Evolutionary conservation across 2,888 invertebrate genomes (phyloP), one percentile per base, ranked within the genome.

Genomic region (Trypoxylon attenuatum): DNA sequence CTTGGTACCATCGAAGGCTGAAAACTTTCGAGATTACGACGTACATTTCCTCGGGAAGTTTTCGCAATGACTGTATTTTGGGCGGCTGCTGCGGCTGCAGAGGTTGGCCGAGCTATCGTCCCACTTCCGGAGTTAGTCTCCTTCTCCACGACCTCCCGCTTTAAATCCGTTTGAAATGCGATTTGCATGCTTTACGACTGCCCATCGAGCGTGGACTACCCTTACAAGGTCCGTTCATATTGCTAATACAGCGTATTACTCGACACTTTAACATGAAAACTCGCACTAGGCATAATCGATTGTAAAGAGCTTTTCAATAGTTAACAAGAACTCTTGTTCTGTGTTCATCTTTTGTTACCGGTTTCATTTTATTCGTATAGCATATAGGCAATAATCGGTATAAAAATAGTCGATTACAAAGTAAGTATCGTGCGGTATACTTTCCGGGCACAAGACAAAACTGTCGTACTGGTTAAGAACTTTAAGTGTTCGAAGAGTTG

Each of bases 21-120:
- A 41, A 66, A 65, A 65, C 60, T 65, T 65, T 53, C 66, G 23
- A 53, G 60, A 65, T 68, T 60, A 60, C 65, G 50, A 38, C 50
- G 23, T 3, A 38, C 50, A 38, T 50, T 38, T 50, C 39, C 47
- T n/a, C 13, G 6, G 38, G 38, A 50, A 50, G 50, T 50, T 50
- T n/a, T 6, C 38, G 38, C n/a, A 33, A 33, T 13, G 46, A 38
- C 18, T 33, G 10, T n/a, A 22, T 21, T 50, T 29, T 38, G 38
- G n/a, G 10, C 50, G 13, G 6, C n/a, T 13, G n/a, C 22, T 2
- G 33, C 38, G n/a, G n/a, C 38, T 21, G 21, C 13, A 13, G 3
- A 13, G 3, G 5, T 15, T 15, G 8, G 1, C 5, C 22, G 2
- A 15, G 21, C 38, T n/a, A 38, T 50, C 50, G 50, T 50, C 38